Percentiles rank a stretch among this genome's conserved stretches.
Conservation (phyloP, 2,797 vertebrate genomes). For the Apogon hyalosoma region DNA sequence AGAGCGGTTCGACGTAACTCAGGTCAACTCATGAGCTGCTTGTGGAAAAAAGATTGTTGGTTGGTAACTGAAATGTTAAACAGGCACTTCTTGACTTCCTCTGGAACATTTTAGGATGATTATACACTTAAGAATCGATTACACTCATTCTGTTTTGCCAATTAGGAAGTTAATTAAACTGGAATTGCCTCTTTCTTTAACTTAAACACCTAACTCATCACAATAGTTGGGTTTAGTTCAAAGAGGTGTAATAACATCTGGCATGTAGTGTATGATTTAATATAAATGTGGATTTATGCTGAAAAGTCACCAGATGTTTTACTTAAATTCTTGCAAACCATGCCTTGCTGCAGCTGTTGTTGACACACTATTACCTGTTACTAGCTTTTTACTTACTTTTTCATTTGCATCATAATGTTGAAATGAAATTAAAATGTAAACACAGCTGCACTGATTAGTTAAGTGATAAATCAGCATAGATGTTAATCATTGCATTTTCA, state of each 20-base stretch:
- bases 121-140: neutral
- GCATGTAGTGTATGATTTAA: conserved; percentile 1
- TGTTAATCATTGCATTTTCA: too few species aligned
- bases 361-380: too few species aligned
- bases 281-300: neutral
- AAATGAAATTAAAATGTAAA: too few species aligned
- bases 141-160: neutral
- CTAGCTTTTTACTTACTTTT: too few species aligned
- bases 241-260: neutral
- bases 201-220: conserved; percentile 1
- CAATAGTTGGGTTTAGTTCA: neutral
- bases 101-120: neutral
- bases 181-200: neutral
- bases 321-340: conserved; percentile 1
- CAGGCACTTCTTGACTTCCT: neutral
- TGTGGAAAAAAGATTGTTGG: neutral
- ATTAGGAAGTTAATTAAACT: neutral
- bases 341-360: conserved; percentile 1
- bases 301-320: conserved; percentile 1
- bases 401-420: too few species aligned
- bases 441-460: too few species aligned
- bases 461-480: too few species aligned
- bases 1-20: neutral
- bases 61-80: neutral
- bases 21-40: neutral